These are phyloP conservation scores for Saxidomus purpurata DNA, from an alignment of 1,140 invertebrate species.

Conservation along the genomic window DNA sequence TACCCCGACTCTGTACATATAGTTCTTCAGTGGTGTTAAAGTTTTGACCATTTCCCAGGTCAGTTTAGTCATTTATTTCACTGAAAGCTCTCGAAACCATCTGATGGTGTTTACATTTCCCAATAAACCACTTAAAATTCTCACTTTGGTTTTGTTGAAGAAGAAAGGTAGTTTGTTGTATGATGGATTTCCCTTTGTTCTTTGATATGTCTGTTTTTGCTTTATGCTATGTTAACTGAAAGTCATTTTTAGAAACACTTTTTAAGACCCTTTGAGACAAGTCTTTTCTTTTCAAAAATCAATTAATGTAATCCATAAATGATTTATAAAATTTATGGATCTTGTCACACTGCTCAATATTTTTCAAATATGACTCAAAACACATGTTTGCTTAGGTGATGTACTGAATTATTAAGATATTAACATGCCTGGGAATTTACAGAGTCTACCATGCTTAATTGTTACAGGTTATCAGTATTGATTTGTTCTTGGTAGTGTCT, in stretches of 20 bases:
- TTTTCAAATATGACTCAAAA: too few relatives aligned
- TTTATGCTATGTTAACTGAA: too few relatives aligned
- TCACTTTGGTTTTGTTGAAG: not conserved
- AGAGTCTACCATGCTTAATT: too few relatives aligned
- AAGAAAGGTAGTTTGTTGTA: not conserved
- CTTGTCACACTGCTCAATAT: too few relatives aligned
- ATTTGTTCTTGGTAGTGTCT: not conserved
- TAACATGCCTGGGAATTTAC: too few relatives aligned
- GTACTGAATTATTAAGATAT: too few relatives aligned
- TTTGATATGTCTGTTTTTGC: not conserved
- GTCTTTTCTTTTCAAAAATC: too few relatives aligned
- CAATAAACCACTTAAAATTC: not conserved
- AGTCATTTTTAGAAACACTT: too few relatives aligned
- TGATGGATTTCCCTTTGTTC: not conserved
- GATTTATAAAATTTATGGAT: too few relatives aligned
- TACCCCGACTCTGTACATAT: not conserved
- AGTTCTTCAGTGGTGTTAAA: not conserved
- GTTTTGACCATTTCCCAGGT: not conserved
- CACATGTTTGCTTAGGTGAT: too few relatives aligned
- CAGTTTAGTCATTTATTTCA: not conserved
- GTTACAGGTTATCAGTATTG: not conserved
- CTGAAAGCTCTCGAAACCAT: not conserved
- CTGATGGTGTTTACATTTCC: slow-evolving; percentile 5
- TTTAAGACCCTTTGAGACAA: too few relatives aligned
- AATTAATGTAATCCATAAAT: too few relatives aligned